A percentile compares a stretch with the other conserved stretches of the same genome.
phyloP scores from a whole-genome alignment of 2,113 vertebrate genomes.

The Tenebrosternarchus preto region DNA sequence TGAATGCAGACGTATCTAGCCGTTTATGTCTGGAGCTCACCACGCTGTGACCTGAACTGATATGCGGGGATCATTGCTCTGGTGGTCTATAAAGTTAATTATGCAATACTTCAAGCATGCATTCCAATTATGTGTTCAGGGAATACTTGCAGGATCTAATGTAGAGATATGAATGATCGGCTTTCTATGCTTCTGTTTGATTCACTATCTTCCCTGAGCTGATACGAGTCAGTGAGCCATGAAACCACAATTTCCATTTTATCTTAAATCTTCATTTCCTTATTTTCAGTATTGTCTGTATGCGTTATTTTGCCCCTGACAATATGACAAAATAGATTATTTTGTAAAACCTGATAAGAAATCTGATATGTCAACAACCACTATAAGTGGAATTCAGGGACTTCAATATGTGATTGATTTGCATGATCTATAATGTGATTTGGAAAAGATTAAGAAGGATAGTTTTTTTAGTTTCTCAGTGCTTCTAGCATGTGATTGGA shows the following conservation, averaged over 20 bases:
- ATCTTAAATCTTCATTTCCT: too few relatives aligned
- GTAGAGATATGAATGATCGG: neutral
- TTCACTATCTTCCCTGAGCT: neutral
- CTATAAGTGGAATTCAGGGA: conserved; percentile 41
- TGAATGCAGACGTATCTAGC: too few relatives aligned
- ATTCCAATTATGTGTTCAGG: neutral
- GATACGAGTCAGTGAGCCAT: neutral
- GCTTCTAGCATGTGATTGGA: conserved; percentile 2
- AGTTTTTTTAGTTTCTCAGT: conserved; percentile 8
- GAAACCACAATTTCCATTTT: neutral
- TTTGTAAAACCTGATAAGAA: neutral
- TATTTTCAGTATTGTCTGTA: too few relatives aligned
- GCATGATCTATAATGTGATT: neutral
- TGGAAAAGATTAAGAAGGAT: neutral
- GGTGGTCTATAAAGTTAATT: neutral
- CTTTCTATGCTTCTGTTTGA: neutral
- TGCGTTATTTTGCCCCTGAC: neutral
- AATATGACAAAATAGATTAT: neutral
- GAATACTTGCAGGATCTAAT: neutral
- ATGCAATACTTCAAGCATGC: neutral
- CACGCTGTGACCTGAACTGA: neutral
- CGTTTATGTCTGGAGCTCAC: too few relatives aligned
- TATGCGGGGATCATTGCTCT: neutral
- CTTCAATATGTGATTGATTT: conserved; percentile 26
- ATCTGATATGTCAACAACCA: neutral